These are phyloP conservation scores for Oryzias celebensis DNA, from an alignment of 2,113 vertebrate genomes.

Conservation along the genomic window DNA sequence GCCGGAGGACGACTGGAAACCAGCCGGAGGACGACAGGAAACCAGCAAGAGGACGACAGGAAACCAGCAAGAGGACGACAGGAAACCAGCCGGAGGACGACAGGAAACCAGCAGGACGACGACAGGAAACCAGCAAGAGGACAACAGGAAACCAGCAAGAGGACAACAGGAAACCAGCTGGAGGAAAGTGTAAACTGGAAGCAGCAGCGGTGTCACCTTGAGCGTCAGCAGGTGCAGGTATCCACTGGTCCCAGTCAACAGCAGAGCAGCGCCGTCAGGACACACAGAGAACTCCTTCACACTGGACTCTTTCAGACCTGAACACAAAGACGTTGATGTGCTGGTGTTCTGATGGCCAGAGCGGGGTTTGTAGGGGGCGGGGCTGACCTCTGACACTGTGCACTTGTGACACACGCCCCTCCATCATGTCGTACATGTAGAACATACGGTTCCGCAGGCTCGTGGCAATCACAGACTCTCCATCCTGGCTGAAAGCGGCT, in stretches of 20 bases:
- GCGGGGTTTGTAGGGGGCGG: too few relatives aligned
- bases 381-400: constrained; percentile 82
- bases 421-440: constrained; percentile 96
- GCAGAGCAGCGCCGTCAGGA: constrained; percentile 85
- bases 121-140: too few relatives aligned
- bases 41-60: too few relatives aligned
- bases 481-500: constrained; percentile 85
- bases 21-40: too few relatives aligned
- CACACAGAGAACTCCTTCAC: constrained; percentile 88
- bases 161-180: too few relatives aligned
- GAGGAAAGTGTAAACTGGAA: too few relatives aligned
- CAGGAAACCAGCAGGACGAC: too few relatives aligned
- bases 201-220: constrained; percentile 70
- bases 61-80: too few relatives aligned
- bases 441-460: constrained; percentile 85
- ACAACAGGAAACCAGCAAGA: too few relatives aligned
- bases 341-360: background rate
- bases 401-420: constrained; percentile 84
- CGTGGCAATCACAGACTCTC: constrained; percentile 89
- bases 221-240: constrained; percentile 89
- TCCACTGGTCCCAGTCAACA: constrained; percentile 87
- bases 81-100: too few relatives aligned
- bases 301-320: constrained; percentile 87
- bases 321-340: background rate
- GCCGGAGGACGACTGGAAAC: too few relatives aligned